Evolutionary conservation across 1,140 invertebrate genomes (phyloP).

Genomic region (Diachasma alloeum): DNA sequence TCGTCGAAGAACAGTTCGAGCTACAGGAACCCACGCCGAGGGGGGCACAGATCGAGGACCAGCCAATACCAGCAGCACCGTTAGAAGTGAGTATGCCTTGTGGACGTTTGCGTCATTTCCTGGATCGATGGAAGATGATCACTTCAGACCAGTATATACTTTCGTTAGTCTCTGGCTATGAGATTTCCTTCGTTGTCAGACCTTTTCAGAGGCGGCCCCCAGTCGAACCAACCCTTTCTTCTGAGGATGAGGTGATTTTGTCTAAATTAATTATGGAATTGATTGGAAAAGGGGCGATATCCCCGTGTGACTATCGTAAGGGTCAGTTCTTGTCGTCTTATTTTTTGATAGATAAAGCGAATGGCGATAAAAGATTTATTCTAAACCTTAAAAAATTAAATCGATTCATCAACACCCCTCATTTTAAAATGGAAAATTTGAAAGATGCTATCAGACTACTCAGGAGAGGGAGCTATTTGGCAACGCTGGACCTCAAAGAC

Average conservation of each 20-base stretch:
- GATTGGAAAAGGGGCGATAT: not conserved
- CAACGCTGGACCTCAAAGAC: too few relatives aligned
- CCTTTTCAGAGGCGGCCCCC: not conserved
- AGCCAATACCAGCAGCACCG: not conserved
- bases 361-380: not conserved
- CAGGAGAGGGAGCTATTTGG: too few relatives aligned
- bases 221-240: not conserved
- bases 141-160: not conserved
- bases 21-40: not conserved
- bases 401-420: not conserved
- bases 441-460: too few relatives aligned
- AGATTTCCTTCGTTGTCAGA: not conserved
- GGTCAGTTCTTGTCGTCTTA: not conserved
- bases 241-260: not conserved
- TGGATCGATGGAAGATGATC: not conserved
- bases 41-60: not conserved
- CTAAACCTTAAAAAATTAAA: constrained; percentile 10
- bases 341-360: too few relatives aligned
- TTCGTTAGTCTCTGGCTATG: not conserved
- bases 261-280: not conserved
- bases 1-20: not conserved
- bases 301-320: not conserved
- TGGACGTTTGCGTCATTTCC: not conserved
- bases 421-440: constrained; percentile 10
- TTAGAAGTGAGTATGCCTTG: not conserved